Evolutionary conservation across 2,888 invertebrate species (phyloP).

Genomic region (Brenthis ino): DNA sequence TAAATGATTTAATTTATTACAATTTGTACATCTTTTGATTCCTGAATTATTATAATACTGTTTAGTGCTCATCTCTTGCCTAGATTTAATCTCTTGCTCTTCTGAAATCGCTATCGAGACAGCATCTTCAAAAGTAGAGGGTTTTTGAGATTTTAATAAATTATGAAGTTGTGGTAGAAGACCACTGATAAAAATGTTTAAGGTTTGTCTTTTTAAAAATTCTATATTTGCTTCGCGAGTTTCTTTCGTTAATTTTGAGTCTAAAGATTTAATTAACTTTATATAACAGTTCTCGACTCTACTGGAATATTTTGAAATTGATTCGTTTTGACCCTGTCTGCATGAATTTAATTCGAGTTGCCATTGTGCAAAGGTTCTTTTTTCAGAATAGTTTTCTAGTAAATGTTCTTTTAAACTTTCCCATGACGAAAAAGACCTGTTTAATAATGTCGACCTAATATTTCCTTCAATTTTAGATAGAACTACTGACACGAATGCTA

Average conservation of each 20-base stretch:
- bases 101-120: constrained; percentile 41
- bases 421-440: constrained; percentile 1
- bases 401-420: constrained; percentile 19
- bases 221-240: constrained; percentile 40
- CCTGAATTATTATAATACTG: constrained; percentile 10
- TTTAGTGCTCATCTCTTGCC: constrained; percentile 35
- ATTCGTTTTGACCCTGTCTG: constrained; percentile 27
- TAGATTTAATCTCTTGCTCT: constrained; percentile 45
- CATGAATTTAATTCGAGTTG: constrained; percentile 37
- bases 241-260: constrained; percentile 30
- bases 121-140: constrained; percentile 44
- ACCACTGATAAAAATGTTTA: constrained; percentile 48
- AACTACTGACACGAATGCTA: constrained; percentile 21
- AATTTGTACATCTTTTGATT: constrained; percentile 30
- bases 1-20: constrained; percentile 36
- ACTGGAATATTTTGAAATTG: constrained; percentile 28
- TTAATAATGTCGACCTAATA: constrained; percentile 26
- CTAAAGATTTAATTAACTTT: constrained; percentile 34
- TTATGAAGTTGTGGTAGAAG: constrained; percentile 46
- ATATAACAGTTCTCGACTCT: constrained; percentile 34
- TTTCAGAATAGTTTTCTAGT: constrained; percentile 28
- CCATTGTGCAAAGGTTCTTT: constrained; percentile 32
- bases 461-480: constrained; percentile 31
- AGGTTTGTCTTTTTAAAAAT: constrained; percentile 46
- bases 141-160: constrained; percentile 49